Base-by-base conservation (phyloP, 1,140 invertebrate genomes). In the Drepana arcuata region DNA sequence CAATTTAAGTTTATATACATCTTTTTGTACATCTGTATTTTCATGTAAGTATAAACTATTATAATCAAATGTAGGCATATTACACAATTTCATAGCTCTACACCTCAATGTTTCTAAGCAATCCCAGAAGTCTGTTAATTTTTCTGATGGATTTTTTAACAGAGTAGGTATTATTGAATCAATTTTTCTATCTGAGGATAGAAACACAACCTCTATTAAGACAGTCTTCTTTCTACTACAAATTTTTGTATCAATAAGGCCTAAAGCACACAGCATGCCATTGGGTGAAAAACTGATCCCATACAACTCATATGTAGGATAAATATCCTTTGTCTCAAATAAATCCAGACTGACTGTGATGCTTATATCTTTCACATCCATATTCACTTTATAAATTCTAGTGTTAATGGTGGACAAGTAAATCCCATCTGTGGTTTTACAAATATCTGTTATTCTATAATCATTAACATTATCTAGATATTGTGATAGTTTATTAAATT, bases 1-100 rank as follows among this genome's bases (percentile, higher is more conserved):
- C 1, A 81, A 24, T 59, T 75, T 81, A 1, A 62, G 15, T 35
- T 60, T 69, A 34, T 70, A 77, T 3, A 60, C 34, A 48, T 78
- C 52, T 11, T n/a, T n/a, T 3, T 2, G n/a, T 4, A 4, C 4
- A 10, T 6, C 24, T 10, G 26, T 49, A 6, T 57, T 33, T 1
- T 37, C 47, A 14, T 65, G 53, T 33, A 30, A 25, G 15, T 67
- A 62, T 11, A 81, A 36, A 13, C 45, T 14, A 37, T 46, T 14
- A 43, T 51, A 71, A 41, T 75, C 53, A 32, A 63, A 26, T 21
- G 38, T n/a, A n/a, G 77, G 73, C n/a, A 71, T 29, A 7, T 21
- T 41, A 31, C 61, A 74, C 3, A 37, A 41, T 48, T 74, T 81
- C 7, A 69, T 38, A 10, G 42, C 39, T 44, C 66, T 69, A 32